phyloP scores from a whole-genome alignment of 2,888 invertebrate species.

The Amphimallon solstitiale region DNA sequence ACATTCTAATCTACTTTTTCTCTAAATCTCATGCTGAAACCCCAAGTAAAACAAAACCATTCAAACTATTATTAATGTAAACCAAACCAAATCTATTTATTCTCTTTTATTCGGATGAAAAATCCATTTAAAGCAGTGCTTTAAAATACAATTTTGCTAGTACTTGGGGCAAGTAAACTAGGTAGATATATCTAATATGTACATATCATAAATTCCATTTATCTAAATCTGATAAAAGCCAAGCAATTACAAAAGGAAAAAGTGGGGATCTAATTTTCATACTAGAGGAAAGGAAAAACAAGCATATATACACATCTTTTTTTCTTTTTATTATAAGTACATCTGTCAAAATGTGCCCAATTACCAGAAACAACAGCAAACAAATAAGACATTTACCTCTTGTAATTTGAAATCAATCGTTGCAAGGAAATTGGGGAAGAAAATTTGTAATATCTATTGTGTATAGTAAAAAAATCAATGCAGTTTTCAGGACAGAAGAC shows the following conservation, averaged over 20 bases:
- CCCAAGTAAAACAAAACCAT: no score
- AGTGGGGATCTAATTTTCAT: background rate
- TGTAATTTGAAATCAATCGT: conserved; percentile 46
- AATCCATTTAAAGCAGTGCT: no score
- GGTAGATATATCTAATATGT: no score
- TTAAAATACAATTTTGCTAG: no score
- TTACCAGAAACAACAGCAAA: no score
- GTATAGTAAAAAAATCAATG: conserved; percentile 47
- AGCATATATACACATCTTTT: conserved; percentile 21
- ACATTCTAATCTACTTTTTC: no score
- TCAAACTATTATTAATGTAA: no score
- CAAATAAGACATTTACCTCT: conserved; percentile 44
- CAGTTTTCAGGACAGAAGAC: conserved; percentile 43
- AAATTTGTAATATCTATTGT: background rate
- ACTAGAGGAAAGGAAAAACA: conserved; percentile 17
- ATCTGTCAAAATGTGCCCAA: conserved; percentile 17
- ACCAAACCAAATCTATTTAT: no score
- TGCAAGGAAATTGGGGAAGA: conserved; percentile 37
- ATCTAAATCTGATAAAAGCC: conserved; percentile 25
- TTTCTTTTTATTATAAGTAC: no score
- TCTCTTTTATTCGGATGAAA: no score
- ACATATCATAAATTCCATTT: conserved; percentile 14
- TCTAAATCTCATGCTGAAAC: no score
- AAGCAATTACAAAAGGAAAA: conserved; percentile 23
- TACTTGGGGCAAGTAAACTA: no score